Percentiles rank a stretch among this genome's conserved stretches.
These are phyloP conservation scores for Halichoerus grypus DNA, from an alignment of 2,113 vertebrate species.

Conservation along the genomic window DNA sequence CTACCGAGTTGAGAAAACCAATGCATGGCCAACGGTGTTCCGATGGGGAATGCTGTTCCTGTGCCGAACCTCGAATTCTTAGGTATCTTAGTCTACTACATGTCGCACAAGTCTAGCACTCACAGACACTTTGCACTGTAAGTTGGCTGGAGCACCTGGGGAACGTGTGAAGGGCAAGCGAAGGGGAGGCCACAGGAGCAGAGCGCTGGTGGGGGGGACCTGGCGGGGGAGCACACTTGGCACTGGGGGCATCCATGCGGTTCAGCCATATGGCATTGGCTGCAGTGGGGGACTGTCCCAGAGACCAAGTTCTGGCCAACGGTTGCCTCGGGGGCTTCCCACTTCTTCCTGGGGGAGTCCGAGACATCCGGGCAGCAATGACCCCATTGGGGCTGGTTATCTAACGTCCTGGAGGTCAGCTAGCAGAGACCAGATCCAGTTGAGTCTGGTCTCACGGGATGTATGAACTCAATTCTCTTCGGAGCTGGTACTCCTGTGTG, in stretches of 20 bases:
- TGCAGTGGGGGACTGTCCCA: not conserved
- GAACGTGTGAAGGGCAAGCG: too few species aligned
- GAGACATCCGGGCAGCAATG: not conserved
- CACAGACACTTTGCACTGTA: not conserved
- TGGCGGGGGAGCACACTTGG: too few species aligned
- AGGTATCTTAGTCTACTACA: not conserved
- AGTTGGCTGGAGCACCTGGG: not conserved
- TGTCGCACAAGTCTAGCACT: not conserved
- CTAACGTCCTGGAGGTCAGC: not conserved
- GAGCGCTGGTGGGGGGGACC: too few species aligned
- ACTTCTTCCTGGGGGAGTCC: not conserved
- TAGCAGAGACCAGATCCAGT: not conserved
- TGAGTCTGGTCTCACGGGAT: not conserved
- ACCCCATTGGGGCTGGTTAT: not conserved
- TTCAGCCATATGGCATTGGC: not conserved
- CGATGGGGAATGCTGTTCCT: not conserved
- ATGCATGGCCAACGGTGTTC: fast-evolving
- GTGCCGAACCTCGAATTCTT: too few species aligned
- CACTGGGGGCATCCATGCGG: not conserved
- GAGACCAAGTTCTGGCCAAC: not conserved
- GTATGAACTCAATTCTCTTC: not conserved
- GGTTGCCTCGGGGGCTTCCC: not conserved
- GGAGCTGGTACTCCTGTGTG: not conserved
- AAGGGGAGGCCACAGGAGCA: too few species aligned
- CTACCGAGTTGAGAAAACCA: not conserved